Evolutionary conservation across 2,113 vertebrate species (phyloP), one percentile per base, ranked within the genome.

Genomic region (Misgurnus anguillicaudatus): DNA sequence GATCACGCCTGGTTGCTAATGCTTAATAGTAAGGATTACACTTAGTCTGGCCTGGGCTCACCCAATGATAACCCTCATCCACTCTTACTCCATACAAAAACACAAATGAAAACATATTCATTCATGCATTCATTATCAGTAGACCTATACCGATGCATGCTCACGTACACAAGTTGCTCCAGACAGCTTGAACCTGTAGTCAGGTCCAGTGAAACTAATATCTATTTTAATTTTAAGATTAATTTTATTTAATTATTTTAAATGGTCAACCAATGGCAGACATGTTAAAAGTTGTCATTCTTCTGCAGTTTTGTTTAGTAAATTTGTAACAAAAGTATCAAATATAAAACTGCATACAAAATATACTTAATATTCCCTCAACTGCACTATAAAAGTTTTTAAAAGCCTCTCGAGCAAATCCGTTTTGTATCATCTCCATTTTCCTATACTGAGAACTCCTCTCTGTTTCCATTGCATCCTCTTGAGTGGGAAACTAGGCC

Each of bases 21-120:
- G 61, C 75, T 81, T 85, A 87, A 87, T 82, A 80, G 66, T 62
- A 64, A 72, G 82, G 86, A 85, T 84, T 85, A 82, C 48, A 31
- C 71, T 77, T 53, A 63, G n/a, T 53, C 79, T 64, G 45, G 81
- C 51, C 58, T 57, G 10, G 76, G 62, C 66, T 84, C 61, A 61
- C 60, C 42, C 70, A 75, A 69, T 75, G 58, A 77, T 62, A 47
- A 41, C 36, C 38, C 61, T 66, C 42, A 24, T 11, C 16, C 53
- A 63, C 42, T 48, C 66, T 73, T 0, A 51, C 62, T 68, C 69
- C 64, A 45, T 48, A 69, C 72, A 74, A 31, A 31, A 31, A 31
- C 24, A 31, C 24, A 31, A 31, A 31, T 31, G 24, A 31, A 31
- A 31, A 31, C 24, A 31, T 31, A 31, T 66, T 63, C 21, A 39